Evolutionary conservation across 2,113 vertebrate genomes (phyloP).

Genomic region (Chaenocephalus aceratus): DNA sequence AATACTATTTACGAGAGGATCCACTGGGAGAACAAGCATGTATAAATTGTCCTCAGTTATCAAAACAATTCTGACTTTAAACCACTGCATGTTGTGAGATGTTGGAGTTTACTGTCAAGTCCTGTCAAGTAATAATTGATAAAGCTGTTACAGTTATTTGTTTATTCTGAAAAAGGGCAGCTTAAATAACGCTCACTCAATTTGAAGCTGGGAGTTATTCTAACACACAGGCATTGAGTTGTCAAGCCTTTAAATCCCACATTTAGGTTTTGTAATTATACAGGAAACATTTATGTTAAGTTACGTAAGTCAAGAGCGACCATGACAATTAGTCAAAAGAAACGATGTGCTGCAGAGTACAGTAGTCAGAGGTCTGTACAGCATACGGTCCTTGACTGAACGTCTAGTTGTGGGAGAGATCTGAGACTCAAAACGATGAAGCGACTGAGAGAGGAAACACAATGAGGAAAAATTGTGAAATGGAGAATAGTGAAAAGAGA

Average conservation of each 20-base stretch:
- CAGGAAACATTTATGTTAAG: background rate
- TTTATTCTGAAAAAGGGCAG: background rate
- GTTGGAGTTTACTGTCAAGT: background rate
- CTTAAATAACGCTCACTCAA: background rate
- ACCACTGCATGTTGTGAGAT: background rate
- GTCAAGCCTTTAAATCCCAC: background rate
- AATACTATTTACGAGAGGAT: background rate
- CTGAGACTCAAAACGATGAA: slow-evolving; percentile 28
- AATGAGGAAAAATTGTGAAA: slow-evolving; percentile 48
- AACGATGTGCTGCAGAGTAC: slow-evolving; percentile 11
- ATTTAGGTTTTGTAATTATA: background rate
- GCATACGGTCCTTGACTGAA: slow-evolving; percentile 8
- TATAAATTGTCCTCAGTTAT: background rate
- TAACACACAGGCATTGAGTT: background rate
- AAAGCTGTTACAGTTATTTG: background rate
- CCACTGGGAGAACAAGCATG: background rate
- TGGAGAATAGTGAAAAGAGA: slow-evolving; percentile 57
- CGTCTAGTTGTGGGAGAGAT: slow-evolving; percentile 32
- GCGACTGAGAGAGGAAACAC: slow-evolving; percentile 38
- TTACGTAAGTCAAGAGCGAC: background rate
- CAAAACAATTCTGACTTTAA: background rate
- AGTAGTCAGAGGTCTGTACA: slow-evolving; percentile 16
- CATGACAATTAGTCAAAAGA: background rate
- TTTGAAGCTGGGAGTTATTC: background rate
- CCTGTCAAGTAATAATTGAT: background rate